Evolutionary conservation across 2,888 invertebrate genomes (phyloP), one percentile per base, ranked within the genome.

Genomic region (Odontomyia ornata): DNA sequence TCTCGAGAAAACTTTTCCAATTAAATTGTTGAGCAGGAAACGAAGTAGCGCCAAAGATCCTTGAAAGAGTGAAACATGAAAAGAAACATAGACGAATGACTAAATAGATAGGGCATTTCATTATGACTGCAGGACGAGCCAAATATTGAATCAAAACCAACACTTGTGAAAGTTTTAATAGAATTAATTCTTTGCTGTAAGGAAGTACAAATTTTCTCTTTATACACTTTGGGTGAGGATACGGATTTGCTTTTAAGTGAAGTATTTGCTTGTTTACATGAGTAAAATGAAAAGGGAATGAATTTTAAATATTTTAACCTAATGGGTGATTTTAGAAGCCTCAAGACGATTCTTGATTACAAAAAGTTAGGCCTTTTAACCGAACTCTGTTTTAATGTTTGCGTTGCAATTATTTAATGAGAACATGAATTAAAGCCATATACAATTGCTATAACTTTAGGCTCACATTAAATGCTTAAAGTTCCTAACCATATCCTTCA

Each of bases 1-100:
- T 64, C 64, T 43, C 27, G 23, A 36, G n/a, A 21, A 67, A 67
- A 67, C 67, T 67, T 67, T 67, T 67, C 67, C 67, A 67, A 67
- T 67, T 67, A 67, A 36, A 27, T 21, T 43, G 21, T 43, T 36
- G 67, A 67, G 11, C 67, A n/a, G 27, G 11, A 43, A 25, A 25
- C 18, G 60, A 13, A 60, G 25, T 13, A 25, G 21, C 25, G 60
- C 7, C 21, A 25, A 60, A 60, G 60, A 60, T 60, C 21, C 60
- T 60, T 2, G 18, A 60, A 60, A 21, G 18, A 60, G 1, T 36
- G 36, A 36, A 36, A 9, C 36, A 36, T 36, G 36, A 36, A 36
- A 36, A 36, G 36, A 36, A 5, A 36, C 36, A 36, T 36, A 36
- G 36, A 36, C 36, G 36, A 9, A 36, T 9, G 36, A 9, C 21